Evolutionary conservation across 2,113 vertebrate species (phyloP), one percentile per base, ranked within the genome.

Genomic region (Coracopsis vasa): DNA sequence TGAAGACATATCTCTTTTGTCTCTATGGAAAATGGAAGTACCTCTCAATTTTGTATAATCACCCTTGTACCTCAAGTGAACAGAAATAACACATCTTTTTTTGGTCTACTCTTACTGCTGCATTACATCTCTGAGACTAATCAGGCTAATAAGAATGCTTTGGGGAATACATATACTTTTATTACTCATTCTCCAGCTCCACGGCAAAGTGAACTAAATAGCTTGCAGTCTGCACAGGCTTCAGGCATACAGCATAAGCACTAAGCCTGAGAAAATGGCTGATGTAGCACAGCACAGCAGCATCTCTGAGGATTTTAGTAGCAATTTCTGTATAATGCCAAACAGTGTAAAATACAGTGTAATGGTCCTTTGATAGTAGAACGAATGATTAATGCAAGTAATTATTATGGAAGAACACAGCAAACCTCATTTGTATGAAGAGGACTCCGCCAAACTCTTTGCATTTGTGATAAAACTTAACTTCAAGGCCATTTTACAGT

Each of bases 381-480:
- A 95, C 37, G 69, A 80, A 79, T 84, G 91, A 94, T 94, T 90
- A 93, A 86, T 61, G 79, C 25, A 71, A 90, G 72, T 16, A 48
- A 21, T 69, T 93, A 86, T 73, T 94, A 74, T 0, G 13, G 37
- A 67, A 83, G 61, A 95, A 29, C 33, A 24, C 24, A 91, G 88
- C 79, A 82, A 93, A 41, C 5, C n/a, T 72, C 65, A 91, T 95
- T 72, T 91, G 39, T 90, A 92, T 72, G 2, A 11, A 61, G 16
- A 14, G 14, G 47, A 13, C 58, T 89, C 67, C 80, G 88, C 91
- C 88, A 86, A 67, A 69, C 60, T 35, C 86, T 41, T 54, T 3
- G 53, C 19, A 53, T 41, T 92, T 60, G 65, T n/a, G 53, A 62
- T 67, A 91, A 81, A 92, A 61, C 0, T 0, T 37, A 10, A 88